Evolutionary conservation across 1,140 invertebrate genomes (phyloP).

Genomic region (Drosophila novamexicana): DNA sequence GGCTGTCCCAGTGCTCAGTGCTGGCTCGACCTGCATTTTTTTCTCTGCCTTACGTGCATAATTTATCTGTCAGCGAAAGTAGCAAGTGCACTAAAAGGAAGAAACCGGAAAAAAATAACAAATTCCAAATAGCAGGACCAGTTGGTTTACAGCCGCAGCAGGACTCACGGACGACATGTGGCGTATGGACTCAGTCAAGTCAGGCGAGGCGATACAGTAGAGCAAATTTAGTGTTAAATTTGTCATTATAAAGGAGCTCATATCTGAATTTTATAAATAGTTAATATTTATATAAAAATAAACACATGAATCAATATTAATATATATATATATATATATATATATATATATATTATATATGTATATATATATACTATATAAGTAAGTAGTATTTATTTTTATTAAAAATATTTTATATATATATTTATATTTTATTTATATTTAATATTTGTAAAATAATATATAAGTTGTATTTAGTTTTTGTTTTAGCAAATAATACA

Average conservation of each 20-base stretch:
- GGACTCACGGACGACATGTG: slow-evolving; percentile 32
- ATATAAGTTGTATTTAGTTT: too few species aligned
- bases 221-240: background rate
- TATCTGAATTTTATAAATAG: too few species aligned
- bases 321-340: too few species aligned
- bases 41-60: slow-evolving; percentile 60
- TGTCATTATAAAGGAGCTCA: too few species aligned
- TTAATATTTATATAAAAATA: background rate
- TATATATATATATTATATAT: background rate
- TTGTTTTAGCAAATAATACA: too few species aligned
- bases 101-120: background rate
- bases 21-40: slow-evolving; percentile 32
- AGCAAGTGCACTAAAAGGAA: slow-evolving; percentile 31
- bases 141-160: slow-evolving; percentile 36
- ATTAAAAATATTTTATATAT: background rate
- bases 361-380: background rate
- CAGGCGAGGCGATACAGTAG: slow-evolving; percentile 12
- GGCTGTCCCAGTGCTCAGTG: background rate
- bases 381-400: background rate
- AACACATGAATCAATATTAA: background rate
- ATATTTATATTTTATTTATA: background rate
- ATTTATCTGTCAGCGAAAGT: slow-evolving; percentile 70
- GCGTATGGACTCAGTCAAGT: slow-evolving; percentile 27
- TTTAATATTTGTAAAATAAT: too few species aligned
- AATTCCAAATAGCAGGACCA: slow-evolving; percentile 38